Conservation (phyloP, 2,797 vertebrate species). For the Pyrocephalus nanus region DNA sequence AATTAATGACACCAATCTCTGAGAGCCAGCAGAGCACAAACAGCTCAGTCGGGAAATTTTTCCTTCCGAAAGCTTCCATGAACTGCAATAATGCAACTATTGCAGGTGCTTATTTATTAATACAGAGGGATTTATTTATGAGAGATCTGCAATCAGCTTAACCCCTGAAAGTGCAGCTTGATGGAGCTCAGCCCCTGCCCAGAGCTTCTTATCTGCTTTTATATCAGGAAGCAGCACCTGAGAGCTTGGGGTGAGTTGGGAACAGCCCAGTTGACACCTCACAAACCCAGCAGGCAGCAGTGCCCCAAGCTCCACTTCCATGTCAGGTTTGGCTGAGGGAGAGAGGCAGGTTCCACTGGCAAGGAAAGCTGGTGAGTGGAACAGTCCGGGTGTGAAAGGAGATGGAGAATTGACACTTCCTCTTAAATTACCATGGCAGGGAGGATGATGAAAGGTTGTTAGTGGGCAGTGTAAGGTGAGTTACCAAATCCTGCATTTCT, state of each 20-base stretch:
- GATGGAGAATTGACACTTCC: background rate
- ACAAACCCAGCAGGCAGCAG: background rate
- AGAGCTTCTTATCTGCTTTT: background rate
- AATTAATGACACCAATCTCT: slow-evolving; percentile 30
- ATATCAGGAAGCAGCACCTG: background rate
- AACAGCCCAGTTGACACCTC: background rate
- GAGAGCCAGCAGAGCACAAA: slow-evolving; percentile 10
- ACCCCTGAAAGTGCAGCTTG: background rate
- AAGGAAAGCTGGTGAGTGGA: background rate
- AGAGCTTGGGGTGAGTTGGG: background rate
- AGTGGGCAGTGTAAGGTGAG: background rate
- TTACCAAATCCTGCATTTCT: background rate
- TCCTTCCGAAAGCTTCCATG: slow-evolving; percentile 19
- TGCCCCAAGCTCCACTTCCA: background rate
- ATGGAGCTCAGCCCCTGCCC: background rate
- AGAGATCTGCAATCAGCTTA: slow-evolving; percentile 14
- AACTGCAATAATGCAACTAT: background rate
- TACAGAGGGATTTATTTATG: slow-evolving; percentile 5
- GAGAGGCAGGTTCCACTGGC: background rate
- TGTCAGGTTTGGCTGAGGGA: accelerated
- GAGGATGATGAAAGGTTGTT: background rate
- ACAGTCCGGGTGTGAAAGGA: background rate
- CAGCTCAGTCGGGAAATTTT: background rate
- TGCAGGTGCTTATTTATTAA: slow-evolving; percentile 7
- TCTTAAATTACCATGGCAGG: background rate